Base-by-base conservation (phyloP, 2,113 vertebrate genomes). In the Menura novaehollandiae region DNA sequence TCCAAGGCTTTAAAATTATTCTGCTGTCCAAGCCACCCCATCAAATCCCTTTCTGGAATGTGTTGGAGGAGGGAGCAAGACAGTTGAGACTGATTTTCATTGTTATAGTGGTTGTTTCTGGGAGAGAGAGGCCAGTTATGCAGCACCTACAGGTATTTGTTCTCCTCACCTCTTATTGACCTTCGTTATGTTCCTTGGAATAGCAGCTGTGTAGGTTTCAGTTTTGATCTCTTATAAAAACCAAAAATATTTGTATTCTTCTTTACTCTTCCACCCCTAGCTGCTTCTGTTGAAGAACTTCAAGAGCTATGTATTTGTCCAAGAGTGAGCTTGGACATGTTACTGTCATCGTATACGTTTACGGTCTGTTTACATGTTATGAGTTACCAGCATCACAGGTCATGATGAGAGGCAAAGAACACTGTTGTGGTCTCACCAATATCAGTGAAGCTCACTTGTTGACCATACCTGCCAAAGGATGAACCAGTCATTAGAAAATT, bases 211-310 rank as follows among this genome's bases (percentile, higher is more conserved):
- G 23, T 91, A 85, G 77, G 41, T 63, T 85, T 96, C 59, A 27
- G n/a, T 77, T 97, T 95, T 94, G 63, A 85, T 96, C 69, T 94
- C n/a, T 10, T 81, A 52, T 84, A 91, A 93, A 96, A 95, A 33
- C 10, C 33, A 87, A 72, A 68, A 27, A 20, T 88, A 75, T 75
- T 96, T 95, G 76, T 46, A 7, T 96, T 93, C 97, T 94, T 84
- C 49, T 93, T 85, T 97, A 81, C 13, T 80, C 37, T 91, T 94
- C 95, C n/a, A 72, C 68, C 60, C 60, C 28, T 88, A 33, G 49
- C 66, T 91, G 32, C 71, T 85, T 90, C 39, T 93, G 9, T n/a
- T 62, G 52, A 88, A 67, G 21, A 47, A 63, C 39, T 47, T 88
- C 15, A 41, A 41, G n/a, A 75, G 53, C 39, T 53, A 15, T 9